Evolutionary conservation across 2,888 invertebrate genomes (phyloP), one percentile per base, ranked within the genome.

Genomic region (Papilio demoleus): DNA sequence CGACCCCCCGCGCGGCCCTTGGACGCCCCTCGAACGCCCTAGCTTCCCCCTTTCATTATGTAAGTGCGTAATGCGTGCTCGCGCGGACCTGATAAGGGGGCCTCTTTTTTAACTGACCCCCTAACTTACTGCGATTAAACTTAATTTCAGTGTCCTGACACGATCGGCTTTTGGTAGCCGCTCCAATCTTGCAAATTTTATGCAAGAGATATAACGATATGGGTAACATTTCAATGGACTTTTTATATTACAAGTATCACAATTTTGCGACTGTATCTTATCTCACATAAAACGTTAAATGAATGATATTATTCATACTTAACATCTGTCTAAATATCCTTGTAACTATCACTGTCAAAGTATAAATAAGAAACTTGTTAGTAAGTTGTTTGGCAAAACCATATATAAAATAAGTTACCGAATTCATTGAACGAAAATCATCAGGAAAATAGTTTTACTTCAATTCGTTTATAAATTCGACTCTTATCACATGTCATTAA

Each of bases 1-100:
- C 91, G 91, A 86, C 88, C 88, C 87, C 85, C 78, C 77, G 75
- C 76, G 73, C 53, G 47, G 36, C 45, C 36, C 45, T 27, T 45
- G 47, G 31, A 22, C 47, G 0, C 77, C 81, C 78, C 83, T 76
- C 80, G 76, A 75, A 77, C 83, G 83, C 83, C 87, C 86, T 82
- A 78, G 76, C 81, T 85, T 83, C 88, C 92, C 92, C 92, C 92
- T 91, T 91, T 92, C 92, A 92, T 92, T 92, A 92, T 92, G 90
- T 92, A 92, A 92, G 92, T 91, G 92, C 92, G 92, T 90, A 91
- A 92, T 91, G 92, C 91, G 91, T 90, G 92, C 88, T 90, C 86
- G 89, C 87, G 87, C 88, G 89, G 89, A 90, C 91, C 91, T 92
- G 92, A 92, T 92, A 91, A 92, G 86, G 87, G 86, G 86, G 86